Percentiles rank a stretch among this genome's conserved stretches.
Conservation (phyloP, 2,888 invertebrate genomes). For the Caenorhabditis sp. region DNA sequence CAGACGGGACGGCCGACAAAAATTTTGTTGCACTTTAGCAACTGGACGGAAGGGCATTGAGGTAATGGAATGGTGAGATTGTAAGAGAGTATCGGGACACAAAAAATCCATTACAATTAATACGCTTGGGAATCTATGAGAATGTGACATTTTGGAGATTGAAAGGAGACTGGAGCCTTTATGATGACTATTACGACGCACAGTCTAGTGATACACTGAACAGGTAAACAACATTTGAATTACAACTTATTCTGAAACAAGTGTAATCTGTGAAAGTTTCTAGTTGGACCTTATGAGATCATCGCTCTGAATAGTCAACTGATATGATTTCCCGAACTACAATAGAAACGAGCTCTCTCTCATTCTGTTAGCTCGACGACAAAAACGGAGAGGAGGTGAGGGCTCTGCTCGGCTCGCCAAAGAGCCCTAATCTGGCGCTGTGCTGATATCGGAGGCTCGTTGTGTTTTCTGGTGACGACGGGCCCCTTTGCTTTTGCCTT, state of each 20-base stretch:
- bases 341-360: conserved; percentile 7
- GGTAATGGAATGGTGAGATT: conserved; percentile 14
- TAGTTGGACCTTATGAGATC: no score
- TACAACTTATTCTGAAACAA: no score
- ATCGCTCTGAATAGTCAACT: not conserved
- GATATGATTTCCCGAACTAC: not conserved
- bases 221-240: no score
- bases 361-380: not conserved
- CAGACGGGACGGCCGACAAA: not conserved
- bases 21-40: conserved; percentile 36
- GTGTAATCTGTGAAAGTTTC: no score
- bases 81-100: not conserved
- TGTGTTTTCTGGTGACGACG: conserved; percentile 53
- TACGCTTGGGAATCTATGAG: no score
- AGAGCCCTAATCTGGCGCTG: conserved; percentile 50
- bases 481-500: conserved; percentile 38
- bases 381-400: conserved; percentile 16
- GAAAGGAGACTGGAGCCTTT: no score
- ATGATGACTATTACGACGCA: no score
- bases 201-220: no score
- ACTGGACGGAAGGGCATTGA: conserved; percentile 5
- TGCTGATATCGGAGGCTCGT: conserved; percentile 54
- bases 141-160: no score
- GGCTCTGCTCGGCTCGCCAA: conserved; percentile 25
- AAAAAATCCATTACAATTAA: not conserved